Conservation (phyloP, 1,140 invertebrate genomes). For the Drosophila kohkoa region DNA sequence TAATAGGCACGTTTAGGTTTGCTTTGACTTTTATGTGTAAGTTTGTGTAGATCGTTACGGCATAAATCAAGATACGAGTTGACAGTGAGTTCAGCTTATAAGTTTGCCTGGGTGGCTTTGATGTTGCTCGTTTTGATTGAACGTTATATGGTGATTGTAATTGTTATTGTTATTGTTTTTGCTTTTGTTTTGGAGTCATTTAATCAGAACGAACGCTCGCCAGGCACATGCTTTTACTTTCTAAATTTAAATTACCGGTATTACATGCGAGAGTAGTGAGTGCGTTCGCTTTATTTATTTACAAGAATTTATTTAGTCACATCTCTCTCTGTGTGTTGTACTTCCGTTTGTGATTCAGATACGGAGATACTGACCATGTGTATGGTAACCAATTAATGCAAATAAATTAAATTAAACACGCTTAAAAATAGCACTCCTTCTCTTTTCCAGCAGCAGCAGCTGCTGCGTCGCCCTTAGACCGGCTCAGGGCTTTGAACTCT, state of each 20-base stretch:
- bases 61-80: slow-evolving; percentile 77
- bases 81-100: slow-evolving; percentile 31
- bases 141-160: slow-evolving; percentile 3
- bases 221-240: slow-evolving; percentile 68
- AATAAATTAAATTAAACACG: slow-evolving; percentile 72
- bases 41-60: slow-evolving; percentile 42
- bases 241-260: slow-evolving; percentile 76
- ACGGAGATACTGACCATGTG: slow-evolving; percentile 14
- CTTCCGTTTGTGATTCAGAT: slow-evolving; percentile 77
- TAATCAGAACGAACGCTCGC: slow-evolving; percentile 34
- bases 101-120: slow-evolving; percentile 20
- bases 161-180: slow-evolving; percentile 4
- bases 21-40: slow-evolving; percentile 5
- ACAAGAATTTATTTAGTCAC: slow-evolving; percentile 55
- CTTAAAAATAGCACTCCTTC: slow-evolving; percentile 70
- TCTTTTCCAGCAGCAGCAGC: slow-evolving; percentile 37
- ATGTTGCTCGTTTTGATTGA: slow-evolving; percentile 11
- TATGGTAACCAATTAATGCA: slow-evolving; percentile 59
- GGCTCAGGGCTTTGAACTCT: slow-evolving; percentile 61
- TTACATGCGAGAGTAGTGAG: slow-evolving; percentile 33
- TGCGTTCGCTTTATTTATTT: slow-evolving; percentile 26
- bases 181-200: slow-evolving; percentile 33
- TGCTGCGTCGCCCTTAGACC: slow-evolving; percentile 42
- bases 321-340: slow-evolving; percentile 23
- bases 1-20: slow-evolving; percentile 65